Evolutionary conservation across 1,140 invertebrate species (phyloP).

Genomic region (Wasmannia auropunctata): DNA sequence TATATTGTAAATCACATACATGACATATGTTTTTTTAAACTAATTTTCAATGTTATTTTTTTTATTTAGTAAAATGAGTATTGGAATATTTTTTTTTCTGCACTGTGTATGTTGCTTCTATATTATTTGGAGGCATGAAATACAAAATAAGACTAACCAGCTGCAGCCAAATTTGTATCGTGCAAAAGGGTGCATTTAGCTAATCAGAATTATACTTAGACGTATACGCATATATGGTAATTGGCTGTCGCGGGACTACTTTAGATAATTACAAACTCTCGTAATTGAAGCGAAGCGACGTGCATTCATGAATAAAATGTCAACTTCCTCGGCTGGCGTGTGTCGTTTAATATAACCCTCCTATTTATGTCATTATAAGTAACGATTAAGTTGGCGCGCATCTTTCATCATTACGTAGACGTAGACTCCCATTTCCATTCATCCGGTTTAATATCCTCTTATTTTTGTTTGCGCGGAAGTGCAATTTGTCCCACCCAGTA

Average conservation of each 20-base stretch:
- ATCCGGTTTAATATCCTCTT: conserved; percentile 48
- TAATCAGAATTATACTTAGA: conserved; percentile 41
- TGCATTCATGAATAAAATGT: conserved; percentile 42
- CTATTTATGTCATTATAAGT: conserved; percentile 48
- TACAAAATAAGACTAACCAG: not conserved
- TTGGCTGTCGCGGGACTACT: conserved; percentile 41
- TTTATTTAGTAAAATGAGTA: not conserved
- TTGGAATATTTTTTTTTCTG: not conserved
- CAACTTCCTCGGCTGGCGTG: conserved; percentile 15
- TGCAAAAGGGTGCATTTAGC: conserved; percentile 31
- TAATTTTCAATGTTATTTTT: not conserved
- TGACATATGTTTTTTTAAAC: not conserved
- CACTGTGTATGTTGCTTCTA: not conserved
- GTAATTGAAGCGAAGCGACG: conserved; percentile 51
- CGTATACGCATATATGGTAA: conserved; percentile 32
- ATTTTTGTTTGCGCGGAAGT: conserved; percentile 51
- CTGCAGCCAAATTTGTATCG: not conserved
- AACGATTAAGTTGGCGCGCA: conserved; percentile 37
- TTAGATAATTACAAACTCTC: conserved; percentile 50
- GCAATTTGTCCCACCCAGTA: conserved; percentile 51
- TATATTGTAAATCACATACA: not conserved
- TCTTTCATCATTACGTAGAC: conserved; percentile 46
- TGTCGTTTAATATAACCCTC: conserved; percentile 20
- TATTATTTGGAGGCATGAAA: not conserved
- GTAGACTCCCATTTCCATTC: conserved; percentile 39